Evolutionary conservation across 2,113 vertebrate species (phyloP), one percentile per base, ranked within the genome.

Genomic region (Heterotilapia buettikoferi): DNA sequence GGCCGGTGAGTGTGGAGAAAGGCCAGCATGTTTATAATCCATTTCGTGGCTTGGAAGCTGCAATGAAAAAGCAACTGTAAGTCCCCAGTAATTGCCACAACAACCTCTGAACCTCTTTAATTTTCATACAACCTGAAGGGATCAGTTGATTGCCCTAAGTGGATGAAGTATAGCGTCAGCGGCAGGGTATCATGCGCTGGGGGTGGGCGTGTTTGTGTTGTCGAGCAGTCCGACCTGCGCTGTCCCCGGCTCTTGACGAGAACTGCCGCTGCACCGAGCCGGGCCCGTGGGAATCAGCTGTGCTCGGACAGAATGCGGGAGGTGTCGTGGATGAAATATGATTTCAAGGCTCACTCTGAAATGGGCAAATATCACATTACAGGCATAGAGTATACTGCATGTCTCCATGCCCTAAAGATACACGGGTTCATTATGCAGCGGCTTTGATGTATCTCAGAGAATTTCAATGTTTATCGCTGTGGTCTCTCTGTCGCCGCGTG

Each of bases 291-390:
- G 92, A 94, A 56, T 66, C 12, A 21, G 85, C 88, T 33, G 76
- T 82, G 84, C 84, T 19, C 7, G 6, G 66, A 90, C 84, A 53
- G 85, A 50, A 91, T 82, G 91, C 80, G n/a, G 88, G 82, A 38
- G 79, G 84, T 93, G 93, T 93, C 83, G 73, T 16, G 80, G 89
- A 94, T 94, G 96, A 96, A 94, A 94, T 92, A 95, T 91, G 94
- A 95, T 94, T 90, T 83, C 92, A 95, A 95, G 88, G 92, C 84
- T 85, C 45, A 2, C 36, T 36, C 82, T 43, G 93, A 94, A 95
- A 96, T 94, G 92, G 92, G 88, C 73, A 90, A 94, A 93, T 92
- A 93, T 93, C 88, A 90, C 90, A 93, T 94, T 88, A 89, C 81
- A 91, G 84, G 53, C 54, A 73, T 82, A 19, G 36, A 71, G 79